Conservation (phyloP, 35 echinoderm and acorn worm species). For the Heliocidaris erythrogramma region DNA sequence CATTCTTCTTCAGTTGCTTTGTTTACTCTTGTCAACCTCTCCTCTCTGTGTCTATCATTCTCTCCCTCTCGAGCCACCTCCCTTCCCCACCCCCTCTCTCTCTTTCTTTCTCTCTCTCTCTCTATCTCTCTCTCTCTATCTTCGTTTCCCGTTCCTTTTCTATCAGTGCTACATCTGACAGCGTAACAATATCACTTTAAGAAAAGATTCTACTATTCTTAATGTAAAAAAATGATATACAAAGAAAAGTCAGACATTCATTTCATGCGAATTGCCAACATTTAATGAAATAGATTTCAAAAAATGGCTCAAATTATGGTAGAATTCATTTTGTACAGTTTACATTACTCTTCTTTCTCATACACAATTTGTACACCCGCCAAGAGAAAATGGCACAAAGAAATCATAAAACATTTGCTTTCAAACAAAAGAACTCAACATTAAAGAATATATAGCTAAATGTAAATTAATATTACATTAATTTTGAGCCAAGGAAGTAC, state of each 20-base stretch:
- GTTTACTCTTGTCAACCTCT: no score
- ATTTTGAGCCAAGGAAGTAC: neutral
- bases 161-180: no score
- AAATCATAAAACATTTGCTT: neutral
- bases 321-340: constrained; percentile 33
- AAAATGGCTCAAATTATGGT: constrained; percentile 15
- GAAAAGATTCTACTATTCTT: neutral
- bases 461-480: no score
- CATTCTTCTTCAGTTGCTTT: no score
- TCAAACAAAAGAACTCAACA: neutral
- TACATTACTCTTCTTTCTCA: neutral
- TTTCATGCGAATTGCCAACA: constrained; percentile 27
- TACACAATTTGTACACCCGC: constrained; percentile 8
- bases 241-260: neutral
- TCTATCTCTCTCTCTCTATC: no score
- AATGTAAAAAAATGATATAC: neutral
- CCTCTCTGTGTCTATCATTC: no score
- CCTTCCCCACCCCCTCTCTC: neutral
- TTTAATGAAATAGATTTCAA: constrained; percentile 26
- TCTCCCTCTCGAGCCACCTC: neutral
- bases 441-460: neutral
- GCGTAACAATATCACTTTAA: neutral
- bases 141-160: no score
- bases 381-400: neutral
- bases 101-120: neutral